phyloP scores from a whole-genome alignment of 2,113 vertebrate species.

The Odocoileus hemionus region DNA sequence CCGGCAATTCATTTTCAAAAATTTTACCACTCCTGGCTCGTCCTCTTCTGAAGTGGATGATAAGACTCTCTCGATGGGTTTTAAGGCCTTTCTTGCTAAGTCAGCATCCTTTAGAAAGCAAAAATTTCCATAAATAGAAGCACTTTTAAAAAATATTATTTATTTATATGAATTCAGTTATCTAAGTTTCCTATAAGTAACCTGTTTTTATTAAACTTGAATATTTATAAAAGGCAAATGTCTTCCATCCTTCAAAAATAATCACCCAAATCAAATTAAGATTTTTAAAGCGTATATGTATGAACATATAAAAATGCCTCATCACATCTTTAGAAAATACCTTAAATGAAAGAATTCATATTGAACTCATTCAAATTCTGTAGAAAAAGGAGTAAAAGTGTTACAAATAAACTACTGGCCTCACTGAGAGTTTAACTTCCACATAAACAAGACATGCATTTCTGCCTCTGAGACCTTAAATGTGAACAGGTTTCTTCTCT shows the following conservation, averaged over 20 bases:
- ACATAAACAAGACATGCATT: neutral
- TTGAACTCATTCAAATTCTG: neutral
- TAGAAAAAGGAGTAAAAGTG: neutral
- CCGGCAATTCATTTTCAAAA: slow-evolving; percentile 99
- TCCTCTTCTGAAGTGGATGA: slow-evolving; percentile 93
- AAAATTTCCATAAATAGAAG: slow-evolving; percentile 43
- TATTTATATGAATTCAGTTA: neutral
- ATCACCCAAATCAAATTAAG: neutral
- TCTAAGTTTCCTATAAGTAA: neutral
- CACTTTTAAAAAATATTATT: neutral
- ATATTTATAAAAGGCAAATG: neutral
- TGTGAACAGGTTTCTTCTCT: neutral
- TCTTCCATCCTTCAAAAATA: neutral
- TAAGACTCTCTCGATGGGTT: slow-evolving; percentile 86
- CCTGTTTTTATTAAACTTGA: neutral
- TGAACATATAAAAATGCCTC: neutral
- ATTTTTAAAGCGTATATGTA: neutral
- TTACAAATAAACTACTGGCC: neutral
- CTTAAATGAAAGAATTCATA: neutral
- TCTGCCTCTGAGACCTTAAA: slow-evolving; percentile 10
- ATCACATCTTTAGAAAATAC: slow-evolving; percentile 3
- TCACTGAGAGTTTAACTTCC: neutral
- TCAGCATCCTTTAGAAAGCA: slow-evolving; percentile 84
- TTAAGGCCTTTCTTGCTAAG: slow-evolving; percentile 84
- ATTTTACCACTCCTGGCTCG: slow-evolving; percentile 92